Evolutionary conservation across 2,888 invertebrate genomes (phyloP).

Genomic region (Rhimphoctona megacephalus): DNA sequence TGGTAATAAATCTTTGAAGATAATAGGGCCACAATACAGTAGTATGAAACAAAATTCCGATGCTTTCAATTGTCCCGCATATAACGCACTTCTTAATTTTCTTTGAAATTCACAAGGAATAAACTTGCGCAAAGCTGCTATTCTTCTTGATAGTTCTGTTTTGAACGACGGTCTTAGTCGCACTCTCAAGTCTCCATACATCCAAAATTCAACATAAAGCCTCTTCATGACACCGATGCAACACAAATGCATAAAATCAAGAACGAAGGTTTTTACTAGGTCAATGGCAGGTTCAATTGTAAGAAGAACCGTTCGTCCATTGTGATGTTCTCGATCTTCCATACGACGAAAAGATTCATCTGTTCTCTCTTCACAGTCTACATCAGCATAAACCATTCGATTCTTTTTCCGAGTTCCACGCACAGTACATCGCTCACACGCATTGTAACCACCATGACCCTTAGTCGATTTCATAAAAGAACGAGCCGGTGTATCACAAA

Average conservation of each 20-base stretch:
- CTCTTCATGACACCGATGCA: constrained; percentile 54
- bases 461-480: constrained; percentile 56
- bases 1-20: constrained; percentile 64
- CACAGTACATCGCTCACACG: constrained; percentile 58
- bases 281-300: constrained; percentile 46
- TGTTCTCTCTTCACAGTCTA: constrained; percentile 34
- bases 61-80: constrained; percentile 69
- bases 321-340: constrained; percentile 61
- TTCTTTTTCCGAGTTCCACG: constrained; percentile 14
- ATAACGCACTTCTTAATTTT: constrained; percentile 61
- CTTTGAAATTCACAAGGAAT: constrained; percentile 73
- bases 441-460: constrained; percentile 55
- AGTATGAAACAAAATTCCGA: constrained; percentile 72
- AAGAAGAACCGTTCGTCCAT: constrained; percentile 40
- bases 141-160: constrained; percentile 27
- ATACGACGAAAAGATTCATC: constrained; percentile 57
- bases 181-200: constrained; percentile 6
- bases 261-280: constrained; percentile 48
- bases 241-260: constrained; percentile 66
- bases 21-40: constrained; percentile 72
- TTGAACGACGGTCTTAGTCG: constrained; percentile 1
- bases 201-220: constrained; percentile 16
- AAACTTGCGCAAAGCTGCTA: background rate
- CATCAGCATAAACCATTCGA: constrained; percentile 35
- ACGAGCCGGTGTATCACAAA: constrained; percentile 63